Evolutionary conservation across 2,888 invertebrate genomes (phyloP).

Genomic region (Bembecia ichneumoniformis): DNA sequence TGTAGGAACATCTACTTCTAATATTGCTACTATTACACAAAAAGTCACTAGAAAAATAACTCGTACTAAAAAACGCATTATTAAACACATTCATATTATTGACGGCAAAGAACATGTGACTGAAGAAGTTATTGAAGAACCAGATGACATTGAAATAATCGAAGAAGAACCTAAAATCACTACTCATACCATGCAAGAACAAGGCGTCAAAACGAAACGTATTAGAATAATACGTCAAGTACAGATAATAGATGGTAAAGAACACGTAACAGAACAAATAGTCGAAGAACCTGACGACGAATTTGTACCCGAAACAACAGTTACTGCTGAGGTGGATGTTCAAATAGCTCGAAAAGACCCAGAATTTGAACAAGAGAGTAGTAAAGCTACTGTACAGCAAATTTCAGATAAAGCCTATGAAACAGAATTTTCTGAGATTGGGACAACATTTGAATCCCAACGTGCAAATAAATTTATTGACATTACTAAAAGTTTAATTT

Average conservation of each 20-base stretch:
- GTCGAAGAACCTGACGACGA: constrained; percentile 42
- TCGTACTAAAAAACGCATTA: constrained; percentile 79
- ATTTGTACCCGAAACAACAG: constrained; percentile 33
- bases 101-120: constrained; percentile 87
- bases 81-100: constrained; percentile 81
- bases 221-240: constrained; percentile 10
- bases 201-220: constrained; percentile 1
- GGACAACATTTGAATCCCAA: background rate
- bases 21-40: constrained; percentile 78
- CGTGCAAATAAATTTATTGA: constrained; percentile 5
- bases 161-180: constrained; percentile 71
- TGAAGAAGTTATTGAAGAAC: constrained; percentile 88
- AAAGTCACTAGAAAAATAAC: constrained; percentile 83
- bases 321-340: constrained; percentile 37
- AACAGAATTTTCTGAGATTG: constrained; percentile 5
- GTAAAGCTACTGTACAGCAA: background rate
- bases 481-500: constrained; percentile 9
- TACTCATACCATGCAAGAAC: constrained; percentile 16
- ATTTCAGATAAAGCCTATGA: too few species aligned
- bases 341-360: constrained; percentile 18
- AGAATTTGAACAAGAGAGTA: background rate
- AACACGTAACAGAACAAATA: constrained; percentile 17
- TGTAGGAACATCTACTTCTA: constrained; percentile 27
- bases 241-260: constrained; percentile 19
- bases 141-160: constrained; percentile 81